Evolutionary conservation across 1,140 invertebrate genomes (phyloP).

Genomic region (Heliconius eleuchia): DNA sequence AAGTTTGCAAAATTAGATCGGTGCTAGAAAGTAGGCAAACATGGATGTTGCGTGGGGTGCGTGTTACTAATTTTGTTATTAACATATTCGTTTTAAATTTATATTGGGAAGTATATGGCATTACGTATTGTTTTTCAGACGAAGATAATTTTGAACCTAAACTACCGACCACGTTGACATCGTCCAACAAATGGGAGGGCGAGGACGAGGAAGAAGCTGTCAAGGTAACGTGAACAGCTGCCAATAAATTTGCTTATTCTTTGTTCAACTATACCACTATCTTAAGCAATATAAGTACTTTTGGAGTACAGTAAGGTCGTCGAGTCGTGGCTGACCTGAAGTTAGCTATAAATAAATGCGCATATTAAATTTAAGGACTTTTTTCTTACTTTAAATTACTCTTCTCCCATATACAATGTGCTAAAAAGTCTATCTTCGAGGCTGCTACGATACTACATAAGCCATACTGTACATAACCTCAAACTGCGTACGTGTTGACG

Average conservation of each 20-base stretch:
- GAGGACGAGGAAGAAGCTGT: slow-evolving; percentile 93
- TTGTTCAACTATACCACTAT: neutral
- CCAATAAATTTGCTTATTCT: slow-evolving; percentile 46
- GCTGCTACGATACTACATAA: neutral
- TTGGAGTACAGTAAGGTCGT: neutral
- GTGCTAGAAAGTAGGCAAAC: slow-evolving; percentile 64
- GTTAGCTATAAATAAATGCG: neutral
- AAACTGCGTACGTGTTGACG: slow-evolving; percentile 71
- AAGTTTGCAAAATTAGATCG: slow-evolving; percentile 70
- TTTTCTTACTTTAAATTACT: too few species aligned
- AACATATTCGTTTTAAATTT: slow-evolving; percentile 35
- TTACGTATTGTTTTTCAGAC: slow-evolving; percentile 65
- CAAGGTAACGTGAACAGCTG: slow-evolving; percentile 84
- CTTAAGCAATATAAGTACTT: neutral
- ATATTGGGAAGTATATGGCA: slow-evolving; percentile 41
- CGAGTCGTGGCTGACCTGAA: too few species aligned
- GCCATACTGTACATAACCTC: slow-evolving; percentile 62
- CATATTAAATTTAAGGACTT: neutral
- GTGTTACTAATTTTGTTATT: slow-evolving; percentile 45
- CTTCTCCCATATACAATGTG: too few species aligned
- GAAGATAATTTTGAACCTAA: slow-evolving; percentile 80
- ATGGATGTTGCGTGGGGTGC: slow-evolving; percentile 81
- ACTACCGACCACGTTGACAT: slow-evolving; percentile 77
- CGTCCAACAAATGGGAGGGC: slow-evolving; percentile 91
- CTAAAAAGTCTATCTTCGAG: too few species aligned